Conservation (phyloP, 1,140 invertebrate genomes). For the Temnothorax longispinosus region DNA sequence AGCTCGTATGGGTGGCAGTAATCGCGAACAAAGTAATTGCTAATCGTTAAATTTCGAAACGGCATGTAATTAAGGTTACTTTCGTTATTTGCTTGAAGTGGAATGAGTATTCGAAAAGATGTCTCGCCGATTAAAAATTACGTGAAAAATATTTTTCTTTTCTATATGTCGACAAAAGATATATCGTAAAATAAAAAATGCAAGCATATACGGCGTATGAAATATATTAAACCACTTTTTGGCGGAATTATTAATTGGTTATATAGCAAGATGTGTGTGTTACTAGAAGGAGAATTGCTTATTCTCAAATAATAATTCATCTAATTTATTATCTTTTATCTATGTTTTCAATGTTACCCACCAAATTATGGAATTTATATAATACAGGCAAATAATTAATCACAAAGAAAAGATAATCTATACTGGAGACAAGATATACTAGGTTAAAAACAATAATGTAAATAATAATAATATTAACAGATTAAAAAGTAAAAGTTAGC, state of each 20-base stretch:
- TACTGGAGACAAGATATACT: neutral
- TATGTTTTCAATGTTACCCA: neutral
- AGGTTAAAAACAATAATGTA: neutral
- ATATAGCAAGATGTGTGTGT: neutral
- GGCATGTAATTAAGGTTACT: slow-evolving; percentile 4
- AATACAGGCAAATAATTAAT: neutral
- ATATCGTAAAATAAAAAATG: neutral
- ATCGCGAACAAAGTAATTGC: slow-evolving; percentile 32
- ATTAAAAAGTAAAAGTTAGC: neutral
- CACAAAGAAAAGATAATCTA: neutral
- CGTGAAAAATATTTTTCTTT: neutral
- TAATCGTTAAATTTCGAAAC: slow-evolving; percentile 42
- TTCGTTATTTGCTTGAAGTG: neutral
- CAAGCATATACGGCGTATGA: neutral
- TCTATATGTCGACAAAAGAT: neutral
- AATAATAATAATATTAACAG: neutral
- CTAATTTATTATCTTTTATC: neutral
- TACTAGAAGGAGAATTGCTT: neutral
- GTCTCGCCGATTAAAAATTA: neutral
- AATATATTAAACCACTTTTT: neutral
- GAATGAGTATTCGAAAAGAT: neutral
- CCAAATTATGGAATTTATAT: neutral
- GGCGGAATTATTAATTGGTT: neutral
- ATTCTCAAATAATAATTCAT: slow-evolving; percentile 3
- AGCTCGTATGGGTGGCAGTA: neutral